phyloP scores from a whole-genome alignment of 2,888 invertebrate genomes.

The Stenotaenia linearis region DNA sequence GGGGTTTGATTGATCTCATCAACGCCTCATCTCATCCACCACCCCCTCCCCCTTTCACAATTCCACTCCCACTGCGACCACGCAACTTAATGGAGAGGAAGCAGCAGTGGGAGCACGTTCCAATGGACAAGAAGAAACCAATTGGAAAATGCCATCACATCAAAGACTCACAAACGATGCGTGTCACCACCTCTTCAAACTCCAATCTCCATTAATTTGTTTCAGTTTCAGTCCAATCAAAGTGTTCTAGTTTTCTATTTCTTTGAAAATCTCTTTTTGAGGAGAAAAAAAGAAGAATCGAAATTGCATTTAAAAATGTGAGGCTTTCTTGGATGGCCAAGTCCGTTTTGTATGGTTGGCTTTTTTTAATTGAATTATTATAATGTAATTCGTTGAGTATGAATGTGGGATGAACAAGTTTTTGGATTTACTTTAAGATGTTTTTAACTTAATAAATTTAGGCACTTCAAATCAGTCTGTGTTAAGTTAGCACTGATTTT shows the following conservation, averaged over 20 bases:
- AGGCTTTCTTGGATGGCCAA: too few relatives aligned
- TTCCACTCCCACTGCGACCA: background rate
- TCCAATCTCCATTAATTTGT: constrained; percentile 9
- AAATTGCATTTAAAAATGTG: too few relatives aligned
- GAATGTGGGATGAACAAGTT: too few relatives aligned
- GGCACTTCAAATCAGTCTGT: too few relatives aligned
- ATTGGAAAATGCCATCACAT: constrained; percentile 10
- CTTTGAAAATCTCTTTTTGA: background rate
- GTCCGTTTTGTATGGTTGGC: too few relatives aligned
- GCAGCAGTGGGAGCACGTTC: background rate
- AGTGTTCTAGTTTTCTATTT: background rate
- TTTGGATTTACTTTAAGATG: too few relatives aligned
- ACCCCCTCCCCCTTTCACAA: background rate
- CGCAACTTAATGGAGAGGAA: background rate
- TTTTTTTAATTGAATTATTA: too few relatives aligned
- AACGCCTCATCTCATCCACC: background rate
- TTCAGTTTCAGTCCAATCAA: background rate
- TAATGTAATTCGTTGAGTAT: too few relatives aligned
- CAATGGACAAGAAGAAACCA: constrained; percentile 19
- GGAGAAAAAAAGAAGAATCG: background rate
- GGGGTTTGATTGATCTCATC: constrained; percentile 9
- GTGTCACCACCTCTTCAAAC: background rate
- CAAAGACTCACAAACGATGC: constrained; percentile 6
- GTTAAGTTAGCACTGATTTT: too few relatives aligned
- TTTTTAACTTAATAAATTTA: too few relatives aligned